These are phyloP conservation scores for Chaetogeoica ovagalla DNA, from an alignment of 2,888 invertebrate species.

Conservation along the genomic window DNA sequence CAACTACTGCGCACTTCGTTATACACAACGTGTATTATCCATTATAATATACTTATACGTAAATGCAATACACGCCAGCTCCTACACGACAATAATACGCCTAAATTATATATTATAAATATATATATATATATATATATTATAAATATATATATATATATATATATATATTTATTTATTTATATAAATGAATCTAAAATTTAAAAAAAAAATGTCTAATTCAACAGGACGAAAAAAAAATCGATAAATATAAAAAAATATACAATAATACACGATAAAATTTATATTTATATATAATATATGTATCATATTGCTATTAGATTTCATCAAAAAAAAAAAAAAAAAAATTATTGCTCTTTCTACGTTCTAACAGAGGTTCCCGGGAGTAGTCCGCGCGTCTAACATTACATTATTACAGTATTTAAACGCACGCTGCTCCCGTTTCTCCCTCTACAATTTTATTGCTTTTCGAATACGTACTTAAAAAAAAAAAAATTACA, in stretches of 20 bases:
- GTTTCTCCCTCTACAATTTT: slow-evolving; percentile 51
- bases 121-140: no score
- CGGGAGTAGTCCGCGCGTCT: slow-evolving; percentile 22
- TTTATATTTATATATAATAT: slow-evolving; percentile 1
- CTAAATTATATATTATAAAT: background rate
- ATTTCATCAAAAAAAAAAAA: slow-evolving; percentile 14
- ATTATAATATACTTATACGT: no score
- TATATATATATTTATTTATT: background rate
- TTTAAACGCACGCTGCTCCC: background rate
- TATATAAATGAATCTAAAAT: no score
- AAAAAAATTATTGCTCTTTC: slow-evolving; percentile 42
- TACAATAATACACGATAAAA: background rate
- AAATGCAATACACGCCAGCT: no score
- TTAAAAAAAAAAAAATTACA: slow-evolving; percentile 26
- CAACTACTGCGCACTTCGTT: no score
- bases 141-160: background rate
- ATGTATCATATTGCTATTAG: slow-evolving; percentile 42
- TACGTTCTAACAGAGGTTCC: slow-evolving; percentile 39
- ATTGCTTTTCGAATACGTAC: slow-evolving; percentile 53
- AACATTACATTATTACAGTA: background rate
- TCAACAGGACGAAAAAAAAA: background rate
- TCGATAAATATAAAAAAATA: slow-evolving; percentile 2
- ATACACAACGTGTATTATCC: no score
- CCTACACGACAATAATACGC: no score
- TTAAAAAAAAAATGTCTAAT: no score